phyloP scores from a whole-genome alignment of 2,888 invertebrate genomes.

The Mesodorylaimus sp. region DNA sequence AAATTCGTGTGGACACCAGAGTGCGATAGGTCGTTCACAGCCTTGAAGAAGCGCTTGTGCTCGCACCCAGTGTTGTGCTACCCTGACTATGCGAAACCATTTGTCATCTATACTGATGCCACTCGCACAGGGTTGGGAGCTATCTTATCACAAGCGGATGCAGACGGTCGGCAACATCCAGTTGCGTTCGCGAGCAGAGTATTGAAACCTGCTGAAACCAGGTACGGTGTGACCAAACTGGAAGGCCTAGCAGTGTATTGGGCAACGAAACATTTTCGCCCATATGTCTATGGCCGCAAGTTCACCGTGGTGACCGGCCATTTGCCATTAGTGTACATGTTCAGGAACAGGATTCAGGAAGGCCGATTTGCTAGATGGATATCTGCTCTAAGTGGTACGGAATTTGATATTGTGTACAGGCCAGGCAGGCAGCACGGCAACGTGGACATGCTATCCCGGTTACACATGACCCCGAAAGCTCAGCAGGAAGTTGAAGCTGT shows the following conservation, averaged over 20 bases:
- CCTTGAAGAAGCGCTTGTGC: slow-evolving; percentile 4
- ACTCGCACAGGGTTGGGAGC: slow-evolving; percentile 18
- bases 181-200: slow-evolving; percentile 15
- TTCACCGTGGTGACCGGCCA: slow-evolving; percentile 21
- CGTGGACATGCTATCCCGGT: too few relatives aligned
- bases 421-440: too few relatives aligned
- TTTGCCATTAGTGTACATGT: too few relatives aligned
- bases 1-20: too few relatives aligned
- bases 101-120: slow-evolving; percentile 21
- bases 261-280: slow-evolving; percentile 29
- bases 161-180: slow-evolving; percentile 11
- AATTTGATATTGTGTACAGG: too few relatives aligned
- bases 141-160: slow-evolving; percentile 15
- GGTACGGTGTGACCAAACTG: slow-evolving; percentile 27
- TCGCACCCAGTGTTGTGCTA: slow-evolving; percentile 14
- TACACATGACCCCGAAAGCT: too few relatives aligned
- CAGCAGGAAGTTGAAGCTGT: too few relatives aligned
- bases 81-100: slow-evolving; percentile 16
- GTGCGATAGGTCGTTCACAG: too few relatives aligned
- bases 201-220: slow-evolving; percentile 22
- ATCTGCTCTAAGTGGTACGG: too few relatives aligned
- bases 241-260: too few relatives aligned
- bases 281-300: slow-evolving; percentile 33
- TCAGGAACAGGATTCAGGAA: too few relatives aligned
- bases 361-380: too few relatives aligned